phyloP scores from a whole-genome alignment of 2,797 vertebrate species.

The Setipinna tenuifilis region DNA sequence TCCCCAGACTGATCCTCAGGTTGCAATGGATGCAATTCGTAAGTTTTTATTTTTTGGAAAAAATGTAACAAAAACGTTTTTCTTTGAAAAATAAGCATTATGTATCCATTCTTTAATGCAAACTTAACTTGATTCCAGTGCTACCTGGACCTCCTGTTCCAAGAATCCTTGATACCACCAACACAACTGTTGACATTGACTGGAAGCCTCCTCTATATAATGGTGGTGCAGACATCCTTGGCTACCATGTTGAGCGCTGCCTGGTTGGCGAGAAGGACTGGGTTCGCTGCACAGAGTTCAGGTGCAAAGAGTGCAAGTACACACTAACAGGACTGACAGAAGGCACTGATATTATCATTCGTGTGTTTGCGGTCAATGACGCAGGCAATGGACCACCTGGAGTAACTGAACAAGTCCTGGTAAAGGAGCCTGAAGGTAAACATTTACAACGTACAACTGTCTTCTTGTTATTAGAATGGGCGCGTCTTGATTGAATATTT shows the following conservation, averaged over 20 bases:
- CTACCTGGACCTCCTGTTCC: slow-evolving; percentile 92
- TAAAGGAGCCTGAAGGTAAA: slow-evolving; percentile 91
- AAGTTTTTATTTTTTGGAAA: slow-evolving; percentile 67
- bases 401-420: slow-evolving; percentile 86
- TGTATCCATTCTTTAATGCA: background rate
- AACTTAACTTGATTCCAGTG: slow-evolving; percentile 64
- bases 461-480: background rate
- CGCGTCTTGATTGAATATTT: background rate
- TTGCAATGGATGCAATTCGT: slow-evolving; percentile 90
- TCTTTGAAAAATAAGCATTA: background rate
- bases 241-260: slow-evolving; percentile 87
- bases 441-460: background rate
- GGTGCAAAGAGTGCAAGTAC: slow-evolving; percentile 87
- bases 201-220: slow-evolving; percentile 93
- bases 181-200: slow-evolving; percentile 85
- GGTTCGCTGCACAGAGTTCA: slow-evolving; percentile 92
- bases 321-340: slow-evolving; percentile 89
- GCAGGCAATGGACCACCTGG: slow-evolving; percentile 93
- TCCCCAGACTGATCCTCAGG: slow-evolving; percentile 89
- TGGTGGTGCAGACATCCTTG: slow-evolving; percentile 94
- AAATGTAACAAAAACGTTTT: background rate
- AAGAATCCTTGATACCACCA: slow-evolving; percentile 87
- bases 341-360: slow-evolving; percentile 91
- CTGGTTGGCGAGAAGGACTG: slow-evolving; percentile 88
- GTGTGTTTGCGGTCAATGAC: slow-evolving; percentile 90